Percentiles rank a stretch among this genome's conserved stretches.
Conservation (phyloP, 2,797 vertebrate species). For the Lateolabrax maculatus region DNA sequence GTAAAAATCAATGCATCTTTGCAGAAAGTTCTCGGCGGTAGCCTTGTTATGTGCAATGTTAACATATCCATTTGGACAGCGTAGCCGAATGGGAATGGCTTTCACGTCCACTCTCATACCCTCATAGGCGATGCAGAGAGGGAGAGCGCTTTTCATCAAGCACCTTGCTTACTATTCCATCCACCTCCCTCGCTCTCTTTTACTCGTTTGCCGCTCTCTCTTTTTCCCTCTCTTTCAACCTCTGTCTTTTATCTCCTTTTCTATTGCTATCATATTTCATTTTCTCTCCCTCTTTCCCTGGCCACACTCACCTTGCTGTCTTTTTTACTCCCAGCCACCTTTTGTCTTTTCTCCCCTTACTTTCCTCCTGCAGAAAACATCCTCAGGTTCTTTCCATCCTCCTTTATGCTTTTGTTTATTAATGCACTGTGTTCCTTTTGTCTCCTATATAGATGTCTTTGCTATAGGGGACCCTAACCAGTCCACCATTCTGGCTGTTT, state of each 20-base stretch:
- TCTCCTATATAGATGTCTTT: slow-evolving; percentile 82
- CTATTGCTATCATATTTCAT: slow-evolving; percentile 67
- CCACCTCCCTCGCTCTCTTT: slow-evolving; percentile 61
- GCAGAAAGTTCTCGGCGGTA: slow-evolving; percentile 76
- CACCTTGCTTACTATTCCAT: slow-evolving; percentile 74
- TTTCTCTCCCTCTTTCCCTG: slow-evolving; percentile 39
- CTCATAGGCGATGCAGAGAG: slow-evolving; percentile 63
- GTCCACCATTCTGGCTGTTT: slow-evolving; percentile 88
- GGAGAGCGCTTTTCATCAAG: slow-evolving; percentile 79
- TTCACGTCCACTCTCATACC: slow-evolving; percentile 71
- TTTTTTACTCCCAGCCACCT: slow-evolving; percentile 47
- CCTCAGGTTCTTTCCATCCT: slow-evolving; percentile 14
- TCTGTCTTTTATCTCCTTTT: slow-evolving; percentile 70
- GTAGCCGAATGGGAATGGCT: slow-evolving; percentile 70
- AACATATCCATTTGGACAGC: slow-evolving; percentile 82
- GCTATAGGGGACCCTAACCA: slow-evolving; percentile 90
- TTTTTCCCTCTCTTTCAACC: slow-evolving; percentile 53
- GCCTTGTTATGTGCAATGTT: slow-evolving; percentile 78
- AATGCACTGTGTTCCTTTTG: slow-evolving; percentile 32
- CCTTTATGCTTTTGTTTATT: slow-evolving; percentile 34
- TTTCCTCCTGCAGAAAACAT: slow-evolving; percentile 33
- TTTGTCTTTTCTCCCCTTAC: slow-evolving; percentile 42
- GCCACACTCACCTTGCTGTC: slow-evolving; percentile 33
- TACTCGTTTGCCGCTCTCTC: slow-evolving; percentile 50
- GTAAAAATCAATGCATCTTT: slow-evolving; percentile 82